Evolutionary conservation across 2,888 invertebrate genomes (phyloP).

Genomic region (Drosophila borealis): DNA sequence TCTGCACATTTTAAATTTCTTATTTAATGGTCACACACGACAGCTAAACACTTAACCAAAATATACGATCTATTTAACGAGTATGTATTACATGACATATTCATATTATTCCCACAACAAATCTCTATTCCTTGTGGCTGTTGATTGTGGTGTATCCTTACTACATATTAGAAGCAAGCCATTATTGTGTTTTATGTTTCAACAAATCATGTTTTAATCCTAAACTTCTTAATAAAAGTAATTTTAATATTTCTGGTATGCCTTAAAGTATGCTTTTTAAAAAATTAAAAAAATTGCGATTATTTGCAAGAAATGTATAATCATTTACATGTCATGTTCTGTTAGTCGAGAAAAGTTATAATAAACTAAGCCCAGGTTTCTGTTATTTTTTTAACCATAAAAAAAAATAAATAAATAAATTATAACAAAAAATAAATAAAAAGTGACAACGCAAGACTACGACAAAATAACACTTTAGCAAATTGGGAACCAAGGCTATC

Average conservation of each 20-base stretch:
- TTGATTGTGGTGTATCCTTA: conserved; percentile 6
- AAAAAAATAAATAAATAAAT: neutral
- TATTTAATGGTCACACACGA: conserved; percentile 10
- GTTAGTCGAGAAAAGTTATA: too few relatives aligned
- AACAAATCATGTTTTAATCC: conserved; percentile 4
- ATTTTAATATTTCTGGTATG: neutral
- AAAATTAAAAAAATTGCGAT: too few relatives aligned
- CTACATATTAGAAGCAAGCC: neutral
- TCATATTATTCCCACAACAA: conserved; percentile 19
- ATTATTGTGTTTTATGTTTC: conserved; percentile 10
- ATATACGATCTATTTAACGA: conserved; percentile 24
- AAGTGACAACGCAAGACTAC: too few relatives aligned
- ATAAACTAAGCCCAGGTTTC: too few relatives aligned
- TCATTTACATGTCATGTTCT: too few relatives aligned
- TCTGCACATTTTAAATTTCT: conserved; percentile 40
- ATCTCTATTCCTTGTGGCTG: conserved; percentile 7
- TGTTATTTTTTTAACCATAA: neutral
- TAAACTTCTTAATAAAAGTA: conserved; percentile 2
- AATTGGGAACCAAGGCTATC: neutral
- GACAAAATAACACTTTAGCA: neutral
- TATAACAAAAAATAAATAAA: neutral
- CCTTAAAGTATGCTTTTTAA: conserved; percentile 30
- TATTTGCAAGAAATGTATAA: neutral
- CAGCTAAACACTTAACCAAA: conserved; percentile 31
- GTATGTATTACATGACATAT: conserved; percentile 13